Evolutionary conservation across 2,888 invertebrate species (phyloP), one percentile per base, ranked within the genome.

Genomic region (Andrena bucephala): DNA sequence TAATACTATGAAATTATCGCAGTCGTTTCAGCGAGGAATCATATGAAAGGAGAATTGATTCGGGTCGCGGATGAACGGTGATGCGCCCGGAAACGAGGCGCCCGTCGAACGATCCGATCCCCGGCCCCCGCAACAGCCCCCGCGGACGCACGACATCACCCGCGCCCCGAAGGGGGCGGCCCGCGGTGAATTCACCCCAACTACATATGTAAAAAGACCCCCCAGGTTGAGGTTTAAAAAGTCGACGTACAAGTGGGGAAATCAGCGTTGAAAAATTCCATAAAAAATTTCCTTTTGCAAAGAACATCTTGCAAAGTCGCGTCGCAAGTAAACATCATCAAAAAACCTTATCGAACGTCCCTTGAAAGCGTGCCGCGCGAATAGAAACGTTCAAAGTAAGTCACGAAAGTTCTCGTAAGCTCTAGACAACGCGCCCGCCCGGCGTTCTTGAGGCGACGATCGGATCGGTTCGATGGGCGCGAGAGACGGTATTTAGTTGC

Each of bases 1-100:
- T 87, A 90, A 90, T 90, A 88, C 86, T 90, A 88, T 85, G 82
- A 88, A 88, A 88, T 86, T 88, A 88, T 88, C 88, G 85, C 85
- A 86, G 85, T 88, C 83, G 70, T 79, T 86, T 84, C 74, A 85
- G 85, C 81, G 80, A 85, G 89, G 84, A 88, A 85, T 87, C 83
- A 87, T 76, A 81, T 36, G 74, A 75, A 65, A 74, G 85, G 79
- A 63, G 48, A 77, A 76, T 76, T 13, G 57, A 31, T 68, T 83
- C 70, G 74, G 24, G 10, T 82, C 69, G 66, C 63, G 72, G 62
- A 82, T 84, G 77, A 79, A 73, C 70, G 69, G 72, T 7, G 68
- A 79, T 81, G 4, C 65, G 71, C 65, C 70, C 52, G 81, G 69
- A 83, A 78, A 83, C 71, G 75, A 77, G 71, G 66, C 66, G 77